phyloP scores from a whole-genome alignment of 2,888 invertebrate species.

The Lycocerus yunnanus region DNA sequence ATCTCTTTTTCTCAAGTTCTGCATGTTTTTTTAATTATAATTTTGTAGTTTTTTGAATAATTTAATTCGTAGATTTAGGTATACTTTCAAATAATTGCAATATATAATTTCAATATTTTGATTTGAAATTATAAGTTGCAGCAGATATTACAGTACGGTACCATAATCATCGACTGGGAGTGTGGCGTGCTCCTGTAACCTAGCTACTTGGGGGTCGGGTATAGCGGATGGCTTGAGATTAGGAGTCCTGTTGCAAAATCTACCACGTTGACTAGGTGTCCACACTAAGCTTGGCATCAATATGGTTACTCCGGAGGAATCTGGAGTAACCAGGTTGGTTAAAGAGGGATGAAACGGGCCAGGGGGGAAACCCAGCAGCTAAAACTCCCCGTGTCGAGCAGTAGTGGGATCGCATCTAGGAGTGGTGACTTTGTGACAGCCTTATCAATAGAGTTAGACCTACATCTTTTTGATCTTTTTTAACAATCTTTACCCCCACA shows the following conservation, averaged over 20 bases:
- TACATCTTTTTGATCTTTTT: constrained; percentile 57
- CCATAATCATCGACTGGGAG: constrained; percentile 77
- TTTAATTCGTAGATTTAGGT: too few relatives aligned
- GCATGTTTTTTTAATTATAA: too few relatives aligned
- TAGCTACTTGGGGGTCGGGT: constrained; percentile 92
- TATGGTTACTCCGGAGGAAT: constrained; percentile 90
- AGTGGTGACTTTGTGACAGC: constrained; percentile 86
- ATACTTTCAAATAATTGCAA: too few relatives aligned
- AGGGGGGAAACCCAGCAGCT: constrained; percentile 99
- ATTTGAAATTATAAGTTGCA: too few relatives aligned
- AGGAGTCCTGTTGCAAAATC: constrained; percentile 69
- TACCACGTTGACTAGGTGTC: constrained; percentile 66
- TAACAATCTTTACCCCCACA: background rate
- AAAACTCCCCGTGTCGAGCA: constrained; percentile 98
- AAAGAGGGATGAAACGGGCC: constrained; percentile 98
- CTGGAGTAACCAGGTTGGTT: constrained; percentile 83
- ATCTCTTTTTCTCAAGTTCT: too few relatives aligned
- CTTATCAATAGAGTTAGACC: constrained; percentile 76
- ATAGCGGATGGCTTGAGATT: constrained; percentile 87
- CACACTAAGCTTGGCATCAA: constrained; percentile 97
- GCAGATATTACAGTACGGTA: background rate
- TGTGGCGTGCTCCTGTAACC: constrained; percentile 98
- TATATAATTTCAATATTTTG: too few relatives aligned
- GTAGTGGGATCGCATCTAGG: constrained; percentile 98
- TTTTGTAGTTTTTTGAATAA: too few relatives aligned